Conservation (phyloP, 2,113 vertebrate genomes). For the Plestiodon gilberti region DNA sequence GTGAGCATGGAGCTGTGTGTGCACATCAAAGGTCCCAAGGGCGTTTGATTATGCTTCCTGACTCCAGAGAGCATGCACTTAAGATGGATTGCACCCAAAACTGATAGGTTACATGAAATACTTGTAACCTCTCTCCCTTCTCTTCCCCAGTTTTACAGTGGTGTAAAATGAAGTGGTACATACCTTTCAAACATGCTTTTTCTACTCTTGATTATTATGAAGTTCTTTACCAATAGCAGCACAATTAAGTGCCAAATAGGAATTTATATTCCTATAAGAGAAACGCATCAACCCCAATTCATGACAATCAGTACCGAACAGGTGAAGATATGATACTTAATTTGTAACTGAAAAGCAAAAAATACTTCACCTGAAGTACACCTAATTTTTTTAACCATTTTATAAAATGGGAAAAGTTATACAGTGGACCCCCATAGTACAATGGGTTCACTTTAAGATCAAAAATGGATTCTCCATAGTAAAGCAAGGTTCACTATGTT, state of each 20-base stretch:
- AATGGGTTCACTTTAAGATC: no score
- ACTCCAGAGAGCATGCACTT: constrained; percentile 50
- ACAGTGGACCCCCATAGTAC: no score
- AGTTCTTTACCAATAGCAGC: constrained; percentile 54
- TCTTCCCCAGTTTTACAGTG: constrained; percentile 22
- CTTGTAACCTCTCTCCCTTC: background rate
- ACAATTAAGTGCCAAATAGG: constrained; percentile 55
- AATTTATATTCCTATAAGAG: constrained; percentile 64
- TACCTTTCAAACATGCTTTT: constrained; percentile 56
- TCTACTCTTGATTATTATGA: constrained; percentile 61
- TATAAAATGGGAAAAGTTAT: constrained; percentile 23
- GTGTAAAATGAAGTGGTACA: constrained; percentile 54
- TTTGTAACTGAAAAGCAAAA: background rate
- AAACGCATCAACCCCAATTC: constrained; percentile 64
- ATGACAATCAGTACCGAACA: constrained; percentile 46
- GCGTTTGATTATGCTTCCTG: background rate
- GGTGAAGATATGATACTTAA: constrained; percentile 41
- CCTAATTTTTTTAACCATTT: constrained; percentile 51
- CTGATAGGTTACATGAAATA: constrained; percentile 50
- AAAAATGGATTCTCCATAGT: no score
- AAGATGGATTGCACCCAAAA: constrained; percentile 54
- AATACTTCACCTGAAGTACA: background rate
- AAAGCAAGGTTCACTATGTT: no score
- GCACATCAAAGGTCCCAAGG: background rate
- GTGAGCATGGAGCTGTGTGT: no score